Conservation (phyloP, 2,888 invertebrate genomes). For the Trilocha varians region DNA sequence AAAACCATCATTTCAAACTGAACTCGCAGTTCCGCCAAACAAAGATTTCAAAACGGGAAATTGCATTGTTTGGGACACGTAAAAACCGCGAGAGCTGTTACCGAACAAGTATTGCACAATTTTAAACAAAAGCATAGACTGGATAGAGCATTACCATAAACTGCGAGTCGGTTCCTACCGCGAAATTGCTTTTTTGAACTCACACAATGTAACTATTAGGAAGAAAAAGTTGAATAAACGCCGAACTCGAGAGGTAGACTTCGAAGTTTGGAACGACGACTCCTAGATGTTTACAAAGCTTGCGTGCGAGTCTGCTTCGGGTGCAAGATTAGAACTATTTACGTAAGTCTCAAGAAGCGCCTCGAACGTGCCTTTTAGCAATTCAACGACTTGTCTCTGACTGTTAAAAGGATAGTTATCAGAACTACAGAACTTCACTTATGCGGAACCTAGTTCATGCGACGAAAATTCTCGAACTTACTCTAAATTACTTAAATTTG, state of each 20-base stretch:
- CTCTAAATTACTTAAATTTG: no score
- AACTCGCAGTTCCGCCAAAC: slow-evolving; percentile 24
- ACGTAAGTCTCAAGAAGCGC: slow-evolving; percentile 40
- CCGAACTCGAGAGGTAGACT: slow-evolving; percentile 1
- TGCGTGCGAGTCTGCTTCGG: slow-evolving; percentile 36
- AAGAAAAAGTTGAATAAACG: slow-evolving; percentile 61
- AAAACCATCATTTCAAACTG: slow-evolving; percentile 5
- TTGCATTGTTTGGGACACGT: slow-evolving; percentile 50
- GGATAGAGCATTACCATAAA: slow-evolving; percentile 60
- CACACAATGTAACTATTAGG: slow-evolving; percentile 53
- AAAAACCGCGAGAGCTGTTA: slow-evolving; percentile 53
- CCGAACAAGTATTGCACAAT: slow-evolving; percentile 59
- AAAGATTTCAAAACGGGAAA: slow-evolving; percentile 53
- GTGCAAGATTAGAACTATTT: slow-evolving; percentile 59
- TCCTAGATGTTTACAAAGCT: slow-evolving; percentile 37
- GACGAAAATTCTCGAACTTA: neutral
- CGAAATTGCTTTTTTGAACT: slow-evolving; percentile 70
- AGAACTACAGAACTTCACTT: slow-evolving; percentile 13
- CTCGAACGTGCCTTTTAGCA: slow-evolving; percentile 56
- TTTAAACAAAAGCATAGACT: slow-evolving; percentile 64
- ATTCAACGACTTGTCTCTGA: slow-evolving; percentile 31
- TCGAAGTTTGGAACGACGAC: slow-evolving; percentile 17
- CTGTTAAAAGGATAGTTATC: slow-evolving; percentile 40
- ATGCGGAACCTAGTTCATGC: neutral
- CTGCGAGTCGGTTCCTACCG: slow-evolving; percentile 42